Evolutionary conservation across 2,113 vertebrate species (phyloP).

Genomic region (Lota lota): DNA sequence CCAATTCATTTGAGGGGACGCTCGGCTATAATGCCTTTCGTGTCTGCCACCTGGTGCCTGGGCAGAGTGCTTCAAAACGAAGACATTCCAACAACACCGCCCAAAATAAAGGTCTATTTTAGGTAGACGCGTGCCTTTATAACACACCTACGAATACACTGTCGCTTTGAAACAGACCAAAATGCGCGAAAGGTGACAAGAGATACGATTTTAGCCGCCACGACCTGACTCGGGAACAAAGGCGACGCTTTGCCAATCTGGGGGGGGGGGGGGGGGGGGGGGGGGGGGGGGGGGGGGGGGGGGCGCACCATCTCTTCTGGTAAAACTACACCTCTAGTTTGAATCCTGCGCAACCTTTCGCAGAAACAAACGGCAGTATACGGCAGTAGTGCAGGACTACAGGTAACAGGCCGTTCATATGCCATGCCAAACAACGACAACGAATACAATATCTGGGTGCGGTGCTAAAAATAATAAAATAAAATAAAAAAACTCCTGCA

Average conservation of each 20-base stretch:
- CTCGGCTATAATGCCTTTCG: constrained; percentile 36
- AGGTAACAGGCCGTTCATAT: too few species aligned
- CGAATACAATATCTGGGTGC: too few species aligned
- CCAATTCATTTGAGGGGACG: constrained; percentile 58
- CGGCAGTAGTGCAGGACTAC: too few species aligned
- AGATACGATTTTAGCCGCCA: not conserved
- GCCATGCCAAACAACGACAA: not conserved
- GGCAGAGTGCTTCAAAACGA: not conserved
- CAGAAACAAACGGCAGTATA: constrained; percentile 16
- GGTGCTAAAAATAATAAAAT: not conserved
- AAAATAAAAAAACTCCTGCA: not conserved
- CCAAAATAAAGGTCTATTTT: too few species aligned
- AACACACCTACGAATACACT: too few species aligned
- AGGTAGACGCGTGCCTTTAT: too few species aligned
- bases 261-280: constrained; percentile 1
- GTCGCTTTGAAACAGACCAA: too few species aligned
- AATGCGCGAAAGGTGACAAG: too few species aligned
- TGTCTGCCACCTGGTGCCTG: constrained; percentile 56
- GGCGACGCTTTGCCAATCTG: constrained; percentile 49
- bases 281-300: not conserved
- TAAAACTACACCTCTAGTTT: too few species aligned
- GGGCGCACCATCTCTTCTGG: not conserved
- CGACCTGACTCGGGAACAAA: constrained; percentile 54
- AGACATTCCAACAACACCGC: too few species aligned
- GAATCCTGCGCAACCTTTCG: not conserved